phyloP scores from a whole-genome alignment of 2,888 invertebrate genomes.

The Cylindroiulus punctatus region DNA sequence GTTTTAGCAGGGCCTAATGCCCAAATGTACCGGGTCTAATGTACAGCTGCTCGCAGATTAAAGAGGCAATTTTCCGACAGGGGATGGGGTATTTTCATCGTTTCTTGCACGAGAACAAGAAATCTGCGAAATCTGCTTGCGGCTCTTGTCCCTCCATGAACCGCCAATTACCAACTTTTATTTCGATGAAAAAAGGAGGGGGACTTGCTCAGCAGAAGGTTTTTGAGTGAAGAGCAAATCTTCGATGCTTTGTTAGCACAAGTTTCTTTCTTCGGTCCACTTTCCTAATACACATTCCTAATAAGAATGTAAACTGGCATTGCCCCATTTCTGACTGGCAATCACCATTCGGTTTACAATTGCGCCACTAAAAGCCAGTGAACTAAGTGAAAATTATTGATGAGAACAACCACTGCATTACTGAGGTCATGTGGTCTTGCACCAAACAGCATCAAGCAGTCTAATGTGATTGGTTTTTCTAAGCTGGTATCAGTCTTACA shows the following conservation, averaged over 20 bases:
- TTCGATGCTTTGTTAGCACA: background rate
- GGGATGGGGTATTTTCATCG: background rate
- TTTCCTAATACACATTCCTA: no score
- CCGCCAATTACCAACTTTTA: no score
- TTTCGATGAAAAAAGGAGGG: no score
- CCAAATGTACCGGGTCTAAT: background rate
- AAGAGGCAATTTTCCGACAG: background rate
- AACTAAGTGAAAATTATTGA: no score
- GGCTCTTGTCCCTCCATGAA: background rate
- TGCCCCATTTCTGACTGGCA: no score
- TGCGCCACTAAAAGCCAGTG: no score
- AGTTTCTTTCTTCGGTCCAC: background rate
- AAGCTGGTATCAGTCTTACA: no score
- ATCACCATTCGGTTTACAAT: no score
- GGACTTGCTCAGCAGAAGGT: background rate
- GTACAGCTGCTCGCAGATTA: slow-evolving; percentile 16
- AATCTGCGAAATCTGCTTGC: background rate
- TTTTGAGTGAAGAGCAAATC: background rate
- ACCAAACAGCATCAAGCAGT: no score
- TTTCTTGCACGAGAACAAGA: background rate
- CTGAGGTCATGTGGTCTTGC: no score
- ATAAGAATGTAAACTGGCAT: background rate
- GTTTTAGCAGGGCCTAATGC: background rate
- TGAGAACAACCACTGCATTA: no score
- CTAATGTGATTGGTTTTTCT: no score